Evolutionary conservation across 2,797 vertebrate species (phyloP), one percentile per base, ranked within the genome.

Genomic region (Phrynocephalus guinanensis): DNA sequence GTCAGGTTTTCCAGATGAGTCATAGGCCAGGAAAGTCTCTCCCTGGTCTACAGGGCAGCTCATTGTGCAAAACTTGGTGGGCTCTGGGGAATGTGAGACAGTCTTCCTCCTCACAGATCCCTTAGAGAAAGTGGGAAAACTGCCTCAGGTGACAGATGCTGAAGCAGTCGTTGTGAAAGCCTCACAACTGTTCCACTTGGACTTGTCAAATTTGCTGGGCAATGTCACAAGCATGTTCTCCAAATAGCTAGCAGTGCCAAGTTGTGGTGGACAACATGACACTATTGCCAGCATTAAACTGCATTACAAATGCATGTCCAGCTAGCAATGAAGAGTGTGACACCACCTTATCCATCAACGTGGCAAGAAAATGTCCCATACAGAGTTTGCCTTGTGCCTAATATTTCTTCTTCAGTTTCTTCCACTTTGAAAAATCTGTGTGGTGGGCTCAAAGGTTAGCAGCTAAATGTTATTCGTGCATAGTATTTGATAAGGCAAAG

Each of bases 401-500:
- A 0, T 26, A 56, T 66, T 83, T 70, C n/a, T 22, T 79, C 50
- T 44, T 67, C 5, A 20, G n/a, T 77, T 30, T 24, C 11, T 71
- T 26, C 44, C 24, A 38, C 72, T 18, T 85, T 1, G 70, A 11
- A 67, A 90, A 84, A 33, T 4, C 24, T 1, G 2, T 18, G 78
- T 3, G 3, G 15, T 24, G 2, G 22, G 77, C 76, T 72, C 86
- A 79, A 83, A 88, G 90, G 68, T 84, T 78, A 67, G 70, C 33
- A 13, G 6, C 79, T 3, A 0, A 86, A 68, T 86, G 66, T 79
- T n/a, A 90, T 13, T 63, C 22, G 24, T 83, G 81, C 90, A 84
- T 81, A 85, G 84, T 72, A 66, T 85, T 67, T 1, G 8, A 20
- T 67, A 91, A 85, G 24, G 22, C 38, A 82, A 84, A 90, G 82